Evolutionary conservation across 1,140 invertebrate genomes (phyloP).

Genomic region (Sitodiplosis mosellana): DNA sequence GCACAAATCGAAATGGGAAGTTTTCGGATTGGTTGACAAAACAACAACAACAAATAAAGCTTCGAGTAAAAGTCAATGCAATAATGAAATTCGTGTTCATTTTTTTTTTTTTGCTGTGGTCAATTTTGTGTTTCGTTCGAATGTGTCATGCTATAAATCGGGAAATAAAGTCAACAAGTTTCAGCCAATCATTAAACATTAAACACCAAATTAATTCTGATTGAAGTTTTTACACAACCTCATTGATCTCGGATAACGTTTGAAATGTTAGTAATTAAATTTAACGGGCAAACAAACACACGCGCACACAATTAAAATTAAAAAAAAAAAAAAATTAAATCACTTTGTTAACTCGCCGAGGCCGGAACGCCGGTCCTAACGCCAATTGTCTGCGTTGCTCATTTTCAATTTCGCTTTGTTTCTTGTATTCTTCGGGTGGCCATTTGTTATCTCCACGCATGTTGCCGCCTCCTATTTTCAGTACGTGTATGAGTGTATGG

Average conservation of each 20-base stretch:
- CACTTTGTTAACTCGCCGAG: slow-evolving; percentile 32
- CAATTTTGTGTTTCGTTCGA: too few species aligned
- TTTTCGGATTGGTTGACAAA: too few species aligned
- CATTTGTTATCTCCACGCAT: slow-evolving; percentile 70
- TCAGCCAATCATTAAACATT: neutral
- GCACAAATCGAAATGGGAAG: too few species aligned
- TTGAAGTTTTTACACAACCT: neutral
- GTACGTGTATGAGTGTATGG: too few species aligned
- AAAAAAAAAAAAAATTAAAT: neutral
- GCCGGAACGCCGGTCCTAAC: slow-evolving; percentile 52
- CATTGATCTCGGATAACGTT: neutral
- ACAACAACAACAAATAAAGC: too few species aligned
- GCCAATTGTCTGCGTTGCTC: slow-evolving; percentile 44
- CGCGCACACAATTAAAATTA: neutral
- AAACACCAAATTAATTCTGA: neutral
- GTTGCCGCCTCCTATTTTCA: slow-evolving; percentile 40
- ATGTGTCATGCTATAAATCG: too few species aligned
- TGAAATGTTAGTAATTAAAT: neutral
- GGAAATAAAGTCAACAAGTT: too few species aligned
- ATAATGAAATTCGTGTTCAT: too few species aligned
- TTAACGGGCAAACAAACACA: too few species aligned
- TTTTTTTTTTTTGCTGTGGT: too few species aligned
- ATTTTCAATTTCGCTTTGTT: slow-evolving; percentile 51
- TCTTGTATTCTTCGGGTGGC: slow-evolving; percentile 56
- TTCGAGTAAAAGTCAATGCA: too few species aligned